phyloP scores from a whole-genome alignment of 2,888 invertebrate species.

The Dryobotodes eremita region DNA sequence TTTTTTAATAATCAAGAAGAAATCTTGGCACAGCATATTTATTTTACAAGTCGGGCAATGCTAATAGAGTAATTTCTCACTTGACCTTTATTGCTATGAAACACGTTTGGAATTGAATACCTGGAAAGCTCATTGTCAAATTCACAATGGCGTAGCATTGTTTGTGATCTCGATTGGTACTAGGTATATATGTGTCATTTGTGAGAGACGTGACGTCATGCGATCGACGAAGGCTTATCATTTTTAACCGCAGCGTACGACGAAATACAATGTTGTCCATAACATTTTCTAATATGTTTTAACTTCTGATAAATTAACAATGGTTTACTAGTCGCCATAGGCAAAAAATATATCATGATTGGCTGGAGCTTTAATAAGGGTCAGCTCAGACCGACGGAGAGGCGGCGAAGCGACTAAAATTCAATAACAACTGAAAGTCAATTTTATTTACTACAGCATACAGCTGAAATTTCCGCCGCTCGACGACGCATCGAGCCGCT shows the following conservation, averaged over 20 bases:
- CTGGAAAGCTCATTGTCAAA: conserved; percentile 34
- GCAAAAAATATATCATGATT: background rate
- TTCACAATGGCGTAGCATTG: conserved; percentile 22
- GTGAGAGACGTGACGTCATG: conserved; percentile 20
- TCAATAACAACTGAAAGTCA: background rate
- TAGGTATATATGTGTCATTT: conserved; percentile 27
- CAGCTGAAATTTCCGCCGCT: background rate
- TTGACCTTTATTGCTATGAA: conserved; percentile 40
- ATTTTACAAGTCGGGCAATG: conserved; percentile 15
- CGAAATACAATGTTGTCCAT: background rate
- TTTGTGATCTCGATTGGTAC: conserved; percentile 14
- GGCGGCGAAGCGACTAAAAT: background rate
- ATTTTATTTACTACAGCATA: background rate
- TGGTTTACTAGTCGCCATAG: background rate
- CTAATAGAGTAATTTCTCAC: conserved; percentile 33
- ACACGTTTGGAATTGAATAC: conserved; percentile 28
- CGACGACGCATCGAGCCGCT: too few species aligned
- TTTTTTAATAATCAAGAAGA: background rate
- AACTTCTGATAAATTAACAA: background rate
- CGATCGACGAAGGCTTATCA: conserved; percentile 23
- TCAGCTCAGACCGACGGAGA: background rate
- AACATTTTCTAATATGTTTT: background rate
- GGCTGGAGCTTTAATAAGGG: conserved; percentile 2
- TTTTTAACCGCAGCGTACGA: background rate
- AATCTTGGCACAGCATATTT: background rate